Evolutionary conservation across 2,888 invertebrate genomes (phyloP), one percentile per base, ranked within the genome.

Genomic region (Carpatolechia fugitivella): DNA sequence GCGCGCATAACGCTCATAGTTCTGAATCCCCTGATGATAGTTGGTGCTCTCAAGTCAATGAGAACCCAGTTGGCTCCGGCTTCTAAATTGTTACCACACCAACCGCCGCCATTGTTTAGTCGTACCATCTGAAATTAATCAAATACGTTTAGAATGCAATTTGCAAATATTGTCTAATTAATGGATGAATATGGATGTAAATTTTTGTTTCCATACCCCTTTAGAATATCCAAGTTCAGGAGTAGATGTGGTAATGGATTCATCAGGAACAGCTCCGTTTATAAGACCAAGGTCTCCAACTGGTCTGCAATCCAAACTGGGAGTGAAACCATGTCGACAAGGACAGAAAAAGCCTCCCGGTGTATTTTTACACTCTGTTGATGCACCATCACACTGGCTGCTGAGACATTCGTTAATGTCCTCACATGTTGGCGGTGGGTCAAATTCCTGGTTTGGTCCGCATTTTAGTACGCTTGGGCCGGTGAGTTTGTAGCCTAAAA

Each of bases 321-420:
- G 94, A 0, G 94, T 85, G 71, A 97, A 97, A 38, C 97, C 97
- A 60, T 93, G 82, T 57, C 94, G 93, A 72, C 98, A 98, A 66
- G 96, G 96, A 74, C 98, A 98, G 66, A 94, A 94, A 87, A 97
- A 98, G 16, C 96, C 95, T 40, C 98, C 98, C 46, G 95, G 94
- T 4, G 95, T 95, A 73, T 98, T 98, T 63, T 94, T 93, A 77
- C 98, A 98, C 78, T 97, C 96, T 0, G 98, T 98, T 0, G 97
- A 97, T 0, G 96, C 95, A 20, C 95, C 87, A 74, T 98, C 98
- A 78, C 98, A 98, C 78, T 97, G 97, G 57, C 95, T 96, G 62
- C 94, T 95, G 3, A 93, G 91, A 78, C 98, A 98, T 85, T 98
- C 98, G 70, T 98, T 97, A 59, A 98, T 94, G 77, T 98, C 97